Base-by-base conservation (phyloP, 92 coral and sea anemone species). In the Paramuricea clavata region DNA sequence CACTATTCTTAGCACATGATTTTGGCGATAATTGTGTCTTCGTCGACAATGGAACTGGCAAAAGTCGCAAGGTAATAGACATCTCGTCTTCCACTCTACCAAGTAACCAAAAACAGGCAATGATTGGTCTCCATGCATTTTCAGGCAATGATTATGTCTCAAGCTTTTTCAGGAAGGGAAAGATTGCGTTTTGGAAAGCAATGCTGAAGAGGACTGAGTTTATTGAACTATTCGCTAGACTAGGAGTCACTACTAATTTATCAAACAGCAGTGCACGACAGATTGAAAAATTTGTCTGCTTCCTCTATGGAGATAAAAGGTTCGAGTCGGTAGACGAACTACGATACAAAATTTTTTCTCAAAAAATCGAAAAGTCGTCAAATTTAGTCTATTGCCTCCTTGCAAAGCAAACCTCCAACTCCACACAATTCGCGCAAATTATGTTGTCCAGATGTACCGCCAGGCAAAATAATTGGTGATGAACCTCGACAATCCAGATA, bases 61-160 rank as follows among this genome's bases (percentile, higher is more conserved):
- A 42, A 42, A 42, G 49, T 42, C 49, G 49, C 49, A 42, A 42
- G 12, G 12, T 42, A 42, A 54, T 31, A 35, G 44, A 13, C 47
- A 25, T 79, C 47, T 19, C 21, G 27, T 12, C 26, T 54, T 23
- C 22, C 23, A 67, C 44, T 43, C 70, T 78, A n/a, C 61, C 65
- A 49, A 28, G 19, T 30, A 28, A 30, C 30, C 71, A 54, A 79
- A 52, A 52, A 67, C 31, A 23, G 23, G 72, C 84, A 23, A 23
- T 79, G 12, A 54, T 79, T n/a, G 81, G 81, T 19, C 41, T 76
- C 61, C 81, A 76, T 61, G 30, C 81, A 19, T 47, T 76, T 44
- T 13, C 82, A 17, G 82, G 67, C 59, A 77, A 77, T 26, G 82
- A 49, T 12, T 77, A 77, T 77, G 67, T 77, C 36, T 77, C 82